These are phyloP conservation scores for Ianthella basta DNA, from an alignment of 37 sponge, comb jelly and placozoan genomes.

Conservation along the genomic window DNA sequence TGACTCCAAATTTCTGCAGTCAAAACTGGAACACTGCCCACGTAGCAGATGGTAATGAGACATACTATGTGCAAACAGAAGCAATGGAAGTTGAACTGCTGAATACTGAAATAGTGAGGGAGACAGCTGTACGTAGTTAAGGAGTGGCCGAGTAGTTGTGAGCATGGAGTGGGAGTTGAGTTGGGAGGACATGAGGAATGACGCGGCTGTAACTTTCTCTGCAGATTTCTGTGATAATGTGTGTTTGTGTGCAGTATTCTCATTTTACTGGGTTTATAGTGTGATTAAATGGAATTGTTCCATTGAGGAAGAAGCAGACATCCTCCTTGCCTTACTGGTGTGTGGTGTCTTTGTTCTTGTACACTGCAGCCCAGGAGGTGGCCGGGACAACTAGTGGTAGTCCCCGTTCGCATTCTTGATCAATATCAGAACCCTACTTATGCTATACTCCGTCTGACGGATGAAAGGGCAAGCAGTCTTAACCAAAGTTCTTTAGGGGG, in stretches of 20 bases:
- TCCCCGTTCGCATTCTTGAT: constrained; percentile 39
- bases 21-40: constrained; percentile 1
- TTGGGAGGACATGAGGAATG: too few species aligned
- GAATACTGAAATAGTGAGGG: too few species aligned
- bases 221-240: too few species aligned
- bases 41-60: not conserved
- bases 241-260: too few species aligned
- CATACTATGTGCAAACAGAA: constrained; percentile 13
- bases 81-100: not conserved
- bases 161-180: too few species aligned
- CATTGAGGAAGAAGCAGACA: too few species aligned
- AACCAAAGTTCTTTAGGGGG: too few species aligned
- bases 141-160: too few species aligned
- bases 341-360: not conserved
- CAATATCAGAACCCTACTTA: constrained; percentile 58
- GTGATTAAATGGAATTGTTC: too few species aligned
- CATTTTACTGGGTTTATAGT: too few species aligned
- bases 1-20: not conserved
- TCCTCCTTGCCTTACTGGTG: not conserved
- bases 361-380: not conserved
- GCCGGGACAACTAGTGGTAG: constrained; percentile 38
- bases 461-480: not conserved
- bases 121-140: too few species aligned
- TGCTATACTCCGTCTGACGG: constrained; percentile 43
- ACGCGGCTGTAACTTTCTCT: too few species aligned